Evolutionary conservation across 2,888 invertebrate species (phyloP).

Genomic region (Patella ulyssiponensis): DNA sequence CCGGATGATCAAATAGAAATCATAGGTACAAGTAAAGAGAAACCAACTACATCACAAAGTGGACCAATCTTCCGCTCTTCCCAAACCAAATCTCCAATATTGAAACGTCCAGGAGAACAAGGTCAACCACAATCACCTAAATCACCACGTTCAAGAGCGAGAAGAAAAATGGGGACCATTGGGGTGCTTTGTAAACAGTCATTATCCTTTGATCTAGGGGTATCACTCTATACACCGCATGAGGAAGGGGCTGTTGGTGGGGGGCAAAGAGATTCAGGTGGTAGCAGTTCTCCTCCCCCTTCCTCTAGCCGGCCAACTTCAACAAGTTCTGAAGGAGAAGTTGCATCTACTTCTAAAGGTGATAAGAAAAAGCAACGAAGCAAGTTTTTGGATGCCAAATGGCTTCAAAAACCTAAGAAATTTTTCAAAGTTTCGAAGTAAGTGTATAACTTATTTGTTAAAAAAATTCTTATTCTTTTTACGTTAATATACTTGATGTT

Average conservation of each 20-base stretch:
- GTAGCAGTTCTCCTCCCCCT: conserved; percentile 15
- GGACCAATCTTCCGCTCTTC: conserved; percentile 26
- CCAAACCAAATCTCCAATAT: conserved; percentile 15
- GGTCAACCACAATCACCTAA: conserved; percentile 28
- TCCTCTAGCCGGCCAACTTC: conserved; percentile 35
- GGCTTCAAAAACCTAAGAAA: conserved; percentile 66
- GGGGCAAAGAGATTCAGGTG: conserved; percentile 16
- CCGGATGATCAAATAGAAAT: conserved; percentile 14
- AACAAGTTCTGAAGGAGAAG: conserved; percentile 52
- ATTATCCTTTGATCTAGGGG: conserved; percentile 66
- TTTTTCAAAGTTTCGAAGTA: conserved; percentile 71
- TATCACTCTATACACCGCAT: conserved; percentile 43
- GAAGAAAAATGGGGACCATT: conserved; percentile 62
- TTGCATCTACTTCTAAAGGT: conserved; percentile 38
- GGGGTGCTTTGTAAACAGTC: conserved; percentile 67
- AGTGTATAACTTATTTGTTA: conserved; percentile 41
- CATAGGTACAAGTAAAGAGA: conserved; percentile 21
- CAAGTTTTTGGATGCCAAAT: conserved; percentile 62
- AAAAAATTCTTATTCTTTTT: neutral
- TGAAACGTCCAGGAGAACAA: conserved; percentile 22
- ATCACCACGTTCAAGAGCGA: conserved; percentile 46
- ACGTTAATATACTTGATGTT: too few relatives aligned
- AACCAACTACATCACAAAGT: conserved; percentile 30
- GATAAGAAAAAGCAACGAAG: conserved; percentile 55
- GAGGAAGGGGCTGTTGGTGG: conserved; percentile 19